Evolutionary conservation across 2,113 vertebrate species (phyloP).

Genomic region (Alethe castanea): DNA sequence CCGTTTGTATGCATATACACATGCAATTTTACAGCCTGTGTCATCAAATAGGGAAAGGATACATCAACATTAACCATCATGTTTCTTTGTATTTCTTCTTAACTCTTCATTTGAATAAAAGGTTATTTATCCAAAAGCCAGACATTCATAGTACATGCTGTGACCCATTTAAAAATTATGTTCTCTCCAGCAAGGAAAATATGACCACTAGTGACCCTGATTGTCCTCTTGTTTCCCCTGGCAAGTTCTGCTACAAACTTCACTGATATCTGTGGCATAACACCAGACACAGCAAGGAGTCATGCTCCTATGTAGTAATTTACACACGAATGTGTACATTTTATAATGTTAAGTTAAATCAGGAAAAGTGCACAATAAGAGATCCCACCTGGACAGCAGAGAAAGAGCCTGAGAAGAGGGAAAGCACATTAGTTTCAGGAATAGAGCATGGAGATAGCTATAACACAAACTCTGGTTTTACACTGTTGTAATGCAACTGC

Average conservation of each 20-base stretch:
- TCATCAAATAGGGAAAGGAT: rapidly evolving
- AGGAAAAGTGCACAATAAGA: not conserved
- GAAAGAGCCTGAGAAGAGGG: not conserved
- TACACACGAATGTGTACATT: not conserved
- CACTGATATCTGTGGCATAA: not conserved
- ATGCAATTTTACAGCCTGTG: not conserved
- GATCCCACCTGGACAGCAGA: no score
- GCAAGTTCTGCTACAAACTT: not conserved
- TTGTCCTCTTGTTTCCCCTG: not conserved
- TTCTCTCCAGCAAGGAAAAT: not conserved
- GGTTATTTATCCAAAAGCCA: not conserved
- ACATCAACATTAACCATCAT: not conserved
- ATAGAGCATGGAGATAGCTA: rapidly evolving
- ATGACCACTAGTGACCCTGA: not conserved
- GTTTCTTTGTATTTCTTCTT: not conserved
- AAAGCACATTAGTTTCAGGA: not conserved
- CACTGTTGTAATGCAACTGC: not conserved
- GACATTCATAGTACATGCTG: not conserved
- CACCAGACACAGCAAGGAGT: not conserved
- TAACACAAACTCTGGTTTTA: not conserved
- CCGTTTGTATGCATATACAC: not conserved
- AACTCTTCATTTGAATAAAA: not conserved
- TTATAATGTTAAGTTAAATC: not conserved
- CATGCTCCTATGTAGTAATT: not conserved
- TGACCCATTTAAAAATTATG: not conserved